A percentile compares a stretch with the other conserved stretches of the same genome.
phyloP scores from a whole-genome alignment of 1,140 invertebrate species.

The Neuroterus valhalla region DNA sequence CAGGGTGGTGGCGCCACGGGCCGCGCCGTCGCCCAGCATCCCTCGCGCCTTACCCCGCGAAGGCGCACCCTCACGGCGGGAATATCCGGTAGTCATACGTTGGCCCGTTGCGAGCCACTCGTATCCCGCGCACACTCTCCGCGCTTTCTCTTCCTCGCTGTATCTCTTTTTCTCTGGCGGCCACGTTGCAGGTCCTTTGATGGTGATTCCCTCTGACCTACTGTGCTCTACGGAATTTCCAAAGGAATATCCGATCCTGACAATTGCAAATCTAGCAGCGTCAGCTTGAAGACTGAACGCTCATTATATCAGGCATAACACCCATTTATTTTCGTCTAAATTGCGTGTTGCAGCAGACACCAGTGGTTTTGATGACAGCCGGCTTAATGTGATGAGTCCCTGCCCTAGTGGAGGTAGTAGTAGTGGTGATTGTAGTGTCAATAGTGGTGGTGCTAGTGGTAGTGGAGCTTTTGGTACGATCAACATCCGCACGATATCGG shows the following conservation, averaged over 20 bases:
- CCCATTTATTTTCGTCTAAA: background rate
- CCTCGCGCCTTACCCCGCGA: conserved; percentile 60
- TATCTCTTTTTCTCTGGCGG: conserved; percentile 20
- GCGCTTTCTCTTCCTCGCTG: conserved; percentile 3
- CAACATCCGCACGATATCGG: background rate
- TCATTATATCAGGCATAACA: no score
- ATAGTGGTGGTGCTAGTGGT: conserved; percentile 2
- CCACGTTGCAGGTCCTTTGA: conserved; percentile 14
- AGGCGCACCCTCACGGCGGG: conserved; percentile 70
- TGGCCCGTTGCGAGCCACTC: conserved; percentile 68
- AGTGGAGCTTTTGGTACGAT: background rate
- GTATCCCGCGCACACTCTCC: conserved; percentile 41
- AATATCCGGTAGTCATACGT: conserved; percentile 73
- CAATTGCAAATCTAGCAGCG: background rate
- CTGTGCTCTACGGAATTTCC: background rate
- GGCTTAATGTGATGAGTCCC: background rate
- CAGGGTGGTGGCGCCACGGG: conserved; percentile 65
- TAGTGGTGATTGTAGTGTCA: background rate
- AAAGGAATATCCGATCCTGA: background rate
- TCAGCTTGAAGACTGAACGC: background rate
- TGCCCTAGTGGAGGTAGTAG: background rate
- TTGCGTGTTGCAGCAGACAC: background rate
- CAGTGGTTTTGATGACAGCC: background rate
- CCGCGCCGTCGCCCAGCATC: conserved; percentile 75
- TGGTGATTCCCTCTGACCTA: conserved; percentile 18